Conservation (phyloP, 2,888 invertebrate species). For the Lochmaea capreae region DNA sequence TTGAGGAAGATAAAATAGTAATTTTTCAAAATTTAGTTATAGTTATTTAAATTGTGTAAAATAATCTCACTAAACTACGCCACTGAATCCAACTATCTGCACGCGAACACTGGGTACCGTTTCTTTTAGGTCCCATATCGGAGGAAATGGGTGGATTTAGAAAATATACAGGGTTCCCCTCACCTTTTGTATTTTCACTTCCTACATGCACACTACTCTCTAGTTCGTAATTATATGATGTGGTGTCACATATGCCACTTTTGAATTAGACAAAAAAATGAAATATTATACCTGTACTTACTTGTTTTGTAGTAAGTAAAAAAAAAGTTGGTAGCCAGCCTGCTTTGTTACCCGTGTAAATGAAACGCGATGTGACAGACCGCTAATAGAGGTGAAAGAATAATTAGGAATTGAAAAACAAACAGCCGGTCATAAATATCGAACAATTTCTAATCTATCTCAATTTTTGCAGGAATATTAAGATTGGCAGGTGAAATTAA, state of each 20-base stretch:
- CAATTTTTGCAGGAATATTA: no score
- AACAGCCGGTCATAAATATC: background rate
- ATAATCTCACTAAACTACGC: background rate
- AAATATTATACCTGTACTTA: conserved; percentile 16
- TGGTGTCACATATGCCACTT: conserved; percentile 34
- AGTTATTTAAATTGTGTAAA: no score
- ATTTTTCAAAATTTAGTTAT: no score
- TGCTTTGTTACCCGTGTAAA: background rate
- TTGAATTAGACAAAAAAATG: conserved; percentile 28
- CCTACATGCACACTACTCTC: conserved; percentile 40
- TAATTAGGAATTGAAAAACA: conserved; percentile 1
- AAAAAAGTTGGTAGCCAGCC: background rate
- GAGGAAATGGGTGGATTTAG: conserved; percentile 54
- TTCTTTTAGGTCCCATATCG: conserved; percentile 35
- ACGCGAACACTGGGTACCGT: conserved; percentile 46
- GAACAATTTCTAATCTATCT: no score
- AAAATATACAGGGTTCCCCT: conserved; percentile 49
- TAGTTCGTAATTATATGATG: conserved; percentile 16
- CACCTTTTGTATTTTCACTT: conserved; percentile 48
- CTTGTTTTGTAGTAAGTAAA: conserved; percentile 1
- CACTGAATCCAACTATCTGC: conserved; percentile 42
- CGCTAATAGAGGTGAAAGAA: background rate
- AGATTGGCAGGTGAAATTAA: no score
- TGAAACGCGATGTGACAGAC: background rate
- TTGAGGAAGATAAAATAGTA: no score